Evolutionary conservation across 2,797 vertebrate species (phyloP).

Genomic region (Molossus alvarezi): DNA sequence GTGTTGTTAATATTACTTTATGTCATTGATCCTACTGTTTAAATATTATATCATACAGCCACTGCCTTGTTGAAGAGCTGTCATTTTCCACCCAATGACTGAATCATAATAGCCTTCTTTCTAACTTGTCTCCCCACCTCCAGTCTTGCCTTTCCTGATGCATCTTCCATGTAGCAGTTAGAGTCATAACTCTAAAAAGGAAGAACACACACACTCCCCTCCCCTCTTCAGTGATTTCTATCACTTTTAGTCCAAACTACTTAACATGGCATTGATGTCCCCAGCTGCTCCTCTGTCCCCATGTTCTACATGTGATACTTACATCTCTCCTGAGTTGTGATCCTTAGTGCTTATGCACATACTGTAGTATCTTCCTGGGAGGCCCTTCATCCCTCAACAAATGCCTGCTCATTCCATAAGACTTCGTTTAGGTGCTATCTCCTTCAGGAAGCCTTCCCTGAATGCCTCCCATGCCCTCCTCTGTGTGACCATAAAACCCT

Average conservation of each 20-base stretch:
- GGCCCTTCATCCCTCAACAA: background rate
- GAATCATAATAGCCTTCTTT: background rate
- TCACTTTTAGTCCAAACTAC: background rate
- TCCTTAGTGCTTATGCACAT: background rate
- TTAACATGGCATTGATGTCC: background rate
- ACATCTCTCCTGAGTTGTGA: background rate
- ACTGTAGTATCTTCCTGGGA: background rate
- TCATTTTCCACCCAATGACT: background rate
- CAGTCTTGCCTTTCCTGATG: background rate
- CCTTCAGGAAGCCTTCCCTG: background rate
- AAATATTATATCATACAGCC: no score
- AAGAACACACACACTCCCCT: background rate
- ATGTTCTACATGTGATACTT: background rate
- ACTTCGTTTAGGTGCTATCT: background rate
- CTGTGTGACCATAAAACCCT: background rate
- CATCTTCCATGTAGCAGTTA: background rate
- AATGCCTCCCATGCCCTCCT: rapidly evolving
- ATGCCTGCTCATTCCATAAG: background rate
- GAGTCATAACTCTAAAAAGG: background rate
- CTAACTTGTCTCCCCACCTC: background rate
- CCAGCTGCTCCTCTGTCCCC: background rate
- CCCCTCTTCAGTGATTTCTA: background rate
- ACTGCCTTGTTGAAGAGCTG: background rate
- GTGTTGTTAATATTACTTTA: background rate
- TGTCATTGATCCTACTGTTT: background rate